Evolutionary conservation across 2,113 vertebrate genomes (phyloP).

Genomic region (Dicaeum eximium): DNA sequence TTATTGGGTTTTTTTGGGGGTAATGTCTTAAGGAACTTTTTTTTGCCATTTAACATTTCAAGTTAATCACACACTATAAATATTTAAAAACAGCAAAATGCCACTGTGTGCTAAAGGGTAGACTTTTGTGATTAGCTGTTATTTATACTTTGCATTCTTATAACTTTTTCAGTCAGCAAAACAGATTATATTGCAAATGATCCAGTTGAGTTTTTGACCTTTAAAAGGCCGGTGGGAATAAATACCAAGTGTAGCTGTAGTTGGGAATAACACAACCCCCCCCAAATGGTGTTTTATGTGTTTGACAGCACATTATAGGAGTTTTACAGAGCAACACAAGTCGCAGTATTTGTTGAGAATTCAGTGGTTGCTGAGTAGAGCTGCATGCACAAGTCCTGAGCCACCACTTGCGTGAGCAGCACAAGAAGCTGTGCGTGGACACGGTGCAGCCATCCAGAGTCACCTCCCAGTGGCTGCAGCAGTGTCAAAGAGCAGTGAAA

Average conservation of each 20-base stretch:
- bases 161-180: not conserved
- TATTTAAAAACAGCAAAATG: not conserved
- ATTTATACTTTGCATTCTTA: not conserved
- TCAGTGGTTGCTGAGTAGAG: not conserved
- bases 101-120: not conserved
- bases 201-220: not conserved
- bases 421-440: not conserved
- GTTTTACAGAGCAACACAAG: not conserved
- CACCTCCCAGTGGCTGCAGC: not conserved
- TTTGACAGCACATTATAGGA: not conserved
- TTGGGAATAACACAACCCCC: not conserved
- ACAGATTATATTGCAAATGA: not conserved
- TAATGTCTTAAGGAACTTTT: not conserved
- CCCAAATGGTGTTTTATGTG: not conserved
- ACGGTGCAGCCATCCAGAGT: not conserved
- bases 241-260: not conserved
- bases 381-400: not conserved
- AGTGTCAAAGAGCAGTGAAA: rapidly evolving
- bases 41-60: not conserved
- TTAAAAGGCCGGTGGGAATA: not conserved
- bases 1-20: not conserved
- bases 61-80: not conserved
- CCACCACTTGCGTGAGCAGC: too few species aligned
- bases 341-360: not conserved
- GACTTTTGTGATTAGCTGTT: not conserved